phyloP scores from a whole-genome alignment of 1,140 invertebrate genomes.

The Polyergus mexicanus region DNA sequence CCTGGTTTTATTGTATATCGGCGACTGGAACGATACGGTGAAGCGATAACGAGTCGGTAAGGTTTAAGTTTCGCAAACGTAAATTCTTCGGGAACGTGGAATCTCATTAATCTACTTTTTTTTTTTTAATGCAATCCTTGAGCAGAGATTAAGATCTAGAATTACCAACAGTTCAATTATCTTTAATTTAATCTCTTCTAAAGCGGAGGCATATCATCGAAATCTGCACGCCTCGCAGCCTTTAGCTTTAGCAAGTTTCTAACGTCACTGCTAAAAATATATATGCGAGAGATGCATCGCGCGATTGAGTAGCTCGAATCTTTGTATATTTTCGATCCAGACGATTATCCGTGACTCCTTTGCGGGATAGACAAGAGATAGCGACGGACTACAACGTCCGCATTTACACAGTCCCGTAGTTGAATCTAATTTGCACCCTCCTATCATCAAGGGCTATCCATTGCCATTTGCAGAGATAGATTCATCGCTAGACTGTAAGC shows the following conservation, averaged over 20 bases:
- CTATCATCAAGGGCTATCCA: background rate
- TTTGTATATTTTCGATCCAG: constrained; percentile 24
- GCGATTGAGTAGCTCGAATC: constrained; percentile 19
- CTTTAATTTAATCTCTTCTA: constrained; percentile 36
- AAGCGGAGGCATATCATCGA: constrained; percentile 2
- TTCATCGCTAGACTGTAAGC: constrained; percentile 31
- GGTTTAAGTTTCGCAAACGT: background rate
- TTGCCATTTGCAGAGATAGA: constrained; percentile 26
- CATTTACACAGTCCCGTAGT: constrained; percentile 51
- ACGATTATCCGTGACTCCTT: constrained; percentile 15
- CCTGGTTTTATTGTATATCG: no score
- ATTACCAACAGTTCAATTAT: background rate
- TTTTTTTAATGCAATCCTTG: background rate
- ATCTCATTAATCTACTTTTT: background rate
- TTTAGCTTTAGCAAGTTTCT: background rate
- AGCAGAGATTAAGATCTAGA: constrained; percentile 13
- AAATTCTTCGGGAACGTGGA: background rate
- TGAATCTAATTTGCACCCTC: background rate
- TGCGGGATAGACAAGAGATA: constrained; percentile 31
- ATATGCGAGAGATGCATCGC: background rate
- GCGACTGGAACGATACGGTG: background rate
- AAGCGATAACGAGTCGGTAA: background rate
- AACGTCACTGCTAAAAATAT: constrained; percentile 21
- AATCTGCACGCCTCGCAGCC: background rate
- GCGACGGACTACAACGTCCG: constrained; percentile 18